A percentile compares a stretch with the other conserved stretches of the same genome.
Evolutionary conservation across 2,888 invertebrate genomes (phyloP).

Genomic region (Dioctria linearis): DNA sequence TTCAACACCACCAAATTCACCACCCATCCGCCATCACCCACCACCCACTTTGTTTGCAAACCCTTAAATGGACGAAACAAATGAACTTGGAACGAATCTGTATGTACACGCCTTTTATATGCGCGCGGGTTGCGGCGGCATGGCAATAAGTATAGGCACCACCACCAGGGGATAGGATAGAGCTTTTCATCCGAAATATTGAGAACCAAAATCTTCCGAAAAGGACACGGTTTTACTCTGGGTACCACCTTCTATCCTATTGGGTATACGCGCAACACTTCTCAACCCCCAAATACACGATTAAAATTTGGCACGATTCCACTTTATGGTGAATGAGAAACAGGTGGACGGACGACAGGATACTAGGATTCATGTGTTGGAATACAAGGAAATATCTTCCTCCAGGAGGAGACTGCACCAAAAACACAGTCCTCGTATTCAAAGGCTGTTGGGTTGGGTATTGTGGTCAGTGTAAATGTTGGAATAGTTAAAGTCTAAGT

Average conservation of each 20-base stretch:
- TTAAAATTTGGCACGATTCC: slow-evolving; percentile 22
- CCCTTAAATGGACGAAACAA: slow-evolving; percentile 48
- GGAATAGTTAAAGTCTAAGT: too few species aligned
- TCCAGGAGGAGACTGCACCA: too few species aligned
- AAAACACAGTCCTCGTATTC: too few species aligned
- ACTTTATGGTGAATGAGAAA: slow-evolving; percentile 20
- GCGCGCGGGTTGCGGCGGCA: neutral
- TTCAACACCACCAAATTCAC: neutral
- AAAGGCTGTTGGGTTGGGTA: too few species aligned
- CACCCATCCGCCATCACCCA: neutral
- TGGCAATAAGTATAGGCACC: too few species aligned
- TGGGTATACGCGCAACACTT: neutral
- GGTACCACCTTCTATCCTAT: neutral
- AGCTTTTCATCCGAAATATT: slow-evolving; percentile 30
- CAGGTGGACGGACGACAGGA: neutral
- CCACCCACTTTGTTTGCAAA: slow-evolving; percentile 11
- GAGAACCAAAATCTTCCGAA: slow-evolving; percentile 30
- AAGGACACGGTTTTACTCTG: slow-evolving; percentile 21
- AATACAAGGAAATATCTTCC: neutral
- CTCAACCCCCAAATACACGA: neutral
- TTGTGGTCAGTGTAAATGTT: too few species aligned
- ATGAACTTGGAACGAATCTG: slow-evolving; percentile 51
- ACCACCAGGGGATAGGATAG: slow-evolving; percentile 3
- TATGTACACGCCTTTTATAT: slow-evolving; percentile 41
- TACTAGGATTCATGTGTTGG: neutral